Evolutionary conservation across 2,888 invertebrate genomes (phyloP).

Genomic region (Ochropacha duplaris): DNA sequence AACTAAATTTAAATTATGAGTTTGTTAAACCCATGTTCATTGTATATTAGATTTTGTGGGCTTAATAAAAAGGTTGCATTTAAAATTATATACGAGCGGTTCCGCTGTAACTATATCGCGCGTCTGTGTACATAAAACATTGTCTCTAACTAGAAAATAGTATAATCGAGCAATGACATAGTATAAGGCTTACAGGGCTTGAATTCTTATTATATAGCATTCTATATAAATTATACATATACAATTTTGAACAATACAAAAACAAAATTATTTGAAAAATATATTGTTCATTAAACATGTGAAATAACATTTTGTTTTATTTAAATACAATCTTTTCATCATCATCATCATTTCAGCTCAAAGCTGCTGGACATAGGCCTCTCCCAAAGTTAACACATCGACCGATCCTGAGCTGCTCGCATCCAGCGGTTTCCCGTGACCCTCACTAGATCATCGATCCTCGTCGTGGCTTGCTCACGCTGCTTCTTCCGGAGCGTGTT

Average conservation of each 20-base stretch:
- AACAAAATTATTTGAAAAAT: slow-evolving; percentile 70
- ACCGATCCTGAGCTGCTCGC: too few relatives aligned
- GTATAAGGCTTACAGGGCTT: slow-evolving; percentile 80
- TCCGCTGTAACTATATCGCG: slow-evolving; percentile 8
- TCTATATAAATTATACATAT: slow-evolving; percentile 55
- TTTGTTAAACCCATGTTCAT: too few relatives aligned
- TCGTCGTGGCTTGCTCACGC: too few relatives aligned
- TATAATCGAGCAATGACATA: slow-evolving; percentile 48
- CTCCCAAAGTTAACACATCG: too few relatives aligned
- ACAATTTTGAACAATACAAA: slow-evolving; percentile 77
- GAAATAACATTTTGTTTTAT: slow-evolving; percentile 58
- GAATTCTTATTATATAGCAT: slow-evolving; percentile 72
- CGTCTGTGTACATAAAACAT: slow-evolving; percentile 17
- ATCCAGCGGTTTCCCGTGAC: too few relatives aligned
- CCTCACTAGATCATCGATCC: too few relatives aligned
- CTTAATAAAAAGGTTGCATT: not conserved
- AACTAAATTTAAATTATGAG: too few relatives aligned
- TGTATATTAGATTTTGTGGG: too few relatives aligned
- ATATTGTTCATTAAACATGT: slow-evolving; percentile 81
- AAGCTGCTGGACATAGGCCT: too few relatives aligned
- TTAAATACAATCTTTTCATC: too few relatives aligned
- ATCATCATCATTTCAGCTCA: too few relatives aligned
- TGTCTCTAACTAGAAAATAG: slow-evolving; percentile 38
- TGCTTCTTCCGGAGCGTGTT: too few relatives aligned
- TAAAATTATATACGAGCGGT: not conserved